These are phyloP conservation scores for Dione vanillae DNA, from an alignment of 2,888 invertebrate genomes.

Conservation along the genomic window DNA sequence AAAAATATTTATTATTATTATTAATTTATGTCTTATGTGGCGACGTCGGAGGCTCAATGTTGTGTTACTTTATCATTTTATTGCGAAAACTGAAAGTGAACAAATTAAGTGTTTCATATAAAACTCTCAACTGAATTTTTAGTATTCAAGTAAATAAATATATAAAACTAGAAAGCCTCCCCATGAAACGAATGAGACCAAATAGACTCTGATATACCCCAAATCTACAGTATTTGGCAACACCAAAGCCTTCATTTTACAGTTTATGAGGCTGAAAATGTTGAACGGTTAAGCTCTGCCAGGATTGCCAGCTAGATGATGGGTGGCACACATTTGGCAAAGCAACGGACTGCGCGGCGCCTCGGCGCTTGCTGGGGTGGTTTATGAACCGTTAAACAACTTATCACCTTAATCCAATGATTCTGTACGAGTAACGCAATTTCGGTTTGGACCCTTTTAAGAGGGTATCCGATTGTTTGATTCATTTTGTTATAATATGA, in stretches of 20 bases:
- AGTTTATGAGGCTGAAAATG: conserved; percentile 74
- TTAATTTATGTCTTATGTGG: no score
- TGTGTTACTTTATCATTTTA: no score
- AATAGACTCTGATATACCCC: conserved; percentile 30
- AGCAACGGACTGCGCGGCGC: conserved; percentile 68
- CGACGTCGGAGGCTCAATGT: no score
- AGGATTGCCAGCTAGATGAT: conserved; percentile 74
- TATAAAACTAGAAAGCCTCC: background rate
- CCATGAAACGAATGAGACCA: conserved; percentile 20
- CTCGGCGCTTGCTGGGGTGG: conserved; percentile 68
- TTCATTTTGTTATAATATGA: background rate
- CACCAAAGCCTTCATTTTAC: conserved; percentile 51
- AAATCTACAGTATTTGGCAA: conserved; percentile 48
- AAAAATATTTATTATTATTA: no score
- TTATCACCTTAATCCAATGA: conserved; percentile 81
- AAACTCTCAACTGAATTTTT: background rate
- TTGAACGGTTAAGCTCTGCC: conserved; percentile 67
- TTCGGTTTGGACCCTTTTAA: conserved; percentile 4
- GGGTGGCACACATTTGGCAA: conserved; percentile 76
- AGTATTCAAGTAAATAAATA: background rate
- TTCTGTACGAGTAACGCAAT: conserved; percentile 17
- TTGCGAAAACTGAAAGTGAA: no score
- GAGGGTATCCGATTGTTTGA: conserved; percentile 13
- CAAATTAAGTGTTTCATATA: no score
- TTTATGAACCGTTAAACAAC: conserved; percentile 83